Evolutionary conservation across 2,113 vertebrate genomes (phyloP).

Genomic region (Ailuropoda melanoleuca): DNA sequence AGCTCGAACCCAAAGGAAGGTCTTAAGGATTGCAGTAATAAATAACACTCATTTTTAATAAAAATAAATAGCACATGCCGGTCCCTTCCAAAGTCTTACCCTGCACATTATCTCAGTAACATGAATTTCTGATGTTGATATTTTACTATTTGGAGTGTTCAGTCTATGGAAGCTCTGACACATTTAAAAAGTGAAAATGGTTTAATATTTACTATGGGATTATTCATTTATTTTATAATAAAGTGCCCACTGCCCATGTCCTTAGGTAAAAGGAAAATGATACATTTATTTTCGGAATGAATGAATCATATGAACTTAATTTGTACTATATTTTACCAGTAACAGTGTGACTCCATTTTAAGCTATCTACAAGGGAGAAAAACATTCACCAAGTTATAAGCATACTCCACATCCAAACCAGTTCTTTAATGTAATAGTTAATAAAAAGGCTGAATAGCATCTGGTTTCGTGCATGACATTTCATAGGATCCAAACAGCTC

Average conservation of each 20-base stretch:
- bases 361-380: neutral
- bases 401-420: neutral
- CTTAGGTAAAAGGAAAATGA: constrained; percentile 15
- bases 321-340: neutral
- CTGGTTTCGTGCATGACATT: neutral
- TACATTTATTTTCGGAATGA: constrained; percentile 26
- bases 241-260: neutral
- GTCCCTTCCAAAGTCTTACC: constrained; percentile 4
- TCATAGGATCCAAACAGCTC: neutral
- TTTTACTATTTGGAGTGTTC: neutral
- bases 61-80: constrained; percentile 45
- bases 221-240: constrained; percentile 33
- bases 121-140: neutral
- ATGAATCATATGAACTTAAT: constrained; percentile 15
- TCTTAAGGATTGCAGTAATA: constrained; percentile 41
- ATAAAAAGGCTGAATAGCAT: neutral
- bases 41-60: constrained; percentile 54
- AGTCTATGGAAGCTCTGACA: neutral
- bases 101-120: neutral
- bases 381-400: neutral
- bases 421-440: neutral
- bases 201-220: constrained; percentile 39
- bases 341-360: neutral
- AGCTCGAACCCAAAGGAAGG: constrained; percentile 18
- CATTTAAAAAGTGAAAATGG: constrained; percentile 13